Percentiles rank a stretch among this genome's conserved stretches.
Evolutionary conservation across 1,140 invertebrate genomes (phyloP).

Genomic region (Globodera ellingtonae): DNA sequence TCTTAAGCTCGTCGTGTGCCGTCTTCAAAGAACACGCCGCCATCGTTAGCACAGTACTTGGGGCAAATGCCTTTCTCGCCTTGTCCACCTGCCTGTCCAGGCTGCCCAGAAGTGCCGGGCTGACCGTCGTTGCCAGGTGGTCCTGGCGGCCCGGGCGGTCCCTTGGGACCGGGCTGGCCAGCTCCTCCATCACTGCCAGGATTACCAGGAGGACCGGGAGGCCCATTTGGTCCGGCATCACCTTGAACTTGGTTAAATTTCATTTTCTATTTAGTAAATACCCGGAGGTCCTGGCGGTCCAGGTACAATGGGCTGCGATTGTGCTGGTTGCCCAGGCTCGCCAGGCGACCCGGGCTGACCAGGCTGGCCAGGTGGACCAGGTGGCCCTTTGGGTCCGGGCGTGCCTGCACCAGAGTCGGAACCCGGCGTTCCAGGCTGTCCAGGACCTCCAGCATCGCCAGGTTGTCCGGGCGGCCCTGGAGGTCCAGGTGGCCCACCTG

Average conservation of each 20-base stretch:
- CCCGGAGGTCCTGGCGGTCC: conserved; percentile 34
- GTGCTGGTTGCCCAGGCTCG: conserved; percentile 33
- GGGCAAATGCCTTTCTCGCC: conserved; percentile 52
- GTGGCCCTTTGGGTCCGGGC: conserved; percentile 26
- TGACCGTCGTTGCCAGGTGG: conserved; percentile 39
- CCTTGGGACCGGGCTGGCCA: conserved; percentile 33
- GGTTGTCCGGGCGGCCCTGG: conserved; percentile 9
- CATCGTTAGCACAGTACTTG: conserved; percentile 51
- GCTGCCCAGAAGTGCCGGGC: conserved; percentile 39
- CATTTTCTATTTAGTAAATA: conserved; percentile 34
- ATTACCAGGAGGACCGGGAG: conserved; percentile 33
- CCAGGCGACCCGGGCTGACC: conserved; percentile 36
- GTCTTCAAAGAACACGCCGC: conserved; percentile 50
- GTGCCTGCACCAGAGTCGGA: background rate
- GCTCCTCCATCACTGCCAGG: conserved; percentile 33
- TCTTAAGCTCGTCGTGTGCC: conserved; percentile 37
- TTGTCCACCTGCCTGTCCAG: conserved; percentile 37
- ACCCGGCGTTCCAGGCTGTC: conserved; percentile 21
- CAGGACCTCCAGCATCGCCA: background rate
- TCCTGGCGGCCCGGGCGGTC: conserved; percentile 38
- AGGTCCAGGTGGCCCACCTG: conserved; percentile 42
- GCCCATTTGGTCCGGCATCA: conserved; percentile 33
- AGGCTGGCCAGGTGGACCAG: conserved; percentile 37
- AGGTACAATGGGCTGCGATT: conserved; percentile 12
- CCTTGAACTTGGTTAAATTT: background rate